Percentiles rank a stretch among this genome's conserved stretches.
Evolutionary conservation across 2,888 invertebrate species (phyloP).

Genomic region (Podotricha telesiphe): DNA sequence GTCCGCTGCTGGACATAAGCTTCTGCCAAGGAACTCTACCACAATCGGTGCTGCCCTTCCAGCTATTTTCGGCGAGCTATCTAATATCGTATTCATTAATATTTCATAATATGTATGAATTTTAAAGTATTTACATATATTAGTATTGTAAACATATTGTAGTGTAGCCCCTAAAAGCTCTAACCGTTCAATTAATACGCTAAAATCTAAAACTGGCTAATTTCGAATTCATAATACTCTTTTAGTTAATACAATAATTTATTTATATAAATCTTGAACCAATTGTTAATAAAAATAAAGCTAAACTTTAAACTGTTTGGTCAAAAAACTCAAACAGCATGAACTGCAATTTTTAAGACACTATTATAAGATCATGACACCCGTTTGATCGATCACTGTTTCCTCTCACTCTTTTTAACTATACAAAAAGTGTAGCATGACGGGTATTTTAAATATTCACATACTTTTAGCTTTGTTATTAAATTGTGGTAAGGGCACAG

Average conservation of each 20-base stretch:
- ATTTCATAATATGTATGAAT: too few relatives aligned
- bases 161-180: too few relatives aligned
- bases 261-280: background rate
- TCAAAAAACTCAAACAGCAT: background rate
- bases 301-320: background rate
- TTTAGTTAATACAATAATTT: background rate
- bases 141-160: too few relatives aligned
- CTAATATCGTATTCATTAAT: too few relatives aligned
- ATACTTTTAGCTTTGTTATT: background rate
- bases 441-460: background rate
- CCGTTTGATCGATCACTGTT: slow-evolving; percentile 18
- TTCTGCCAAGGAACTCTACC: too few relatives aligned
- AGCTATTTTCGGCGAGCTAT: too few relatives aligned
- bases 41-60: too few relatives aligned
- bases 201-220: background rate
- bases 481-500: background rate
- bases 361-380: slow-evolving; percentile 13
- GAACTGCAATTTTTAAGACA: slow-evolving; percentile 4
- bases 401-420: slow-evolving; percentile 7
- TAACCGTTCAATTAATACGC: too few relatives aligned
- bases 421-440: slow-evolving; percentile 4
- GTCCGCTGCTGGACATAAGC: too few relatives aligned
- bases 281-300: background rate
- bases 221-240: background rate
- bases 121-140: too few relatives aligned